Base-by-base conservation (phyloP, 2,797 vertebrate genomes). In the Tachyglossus aculeatus region DNA sequence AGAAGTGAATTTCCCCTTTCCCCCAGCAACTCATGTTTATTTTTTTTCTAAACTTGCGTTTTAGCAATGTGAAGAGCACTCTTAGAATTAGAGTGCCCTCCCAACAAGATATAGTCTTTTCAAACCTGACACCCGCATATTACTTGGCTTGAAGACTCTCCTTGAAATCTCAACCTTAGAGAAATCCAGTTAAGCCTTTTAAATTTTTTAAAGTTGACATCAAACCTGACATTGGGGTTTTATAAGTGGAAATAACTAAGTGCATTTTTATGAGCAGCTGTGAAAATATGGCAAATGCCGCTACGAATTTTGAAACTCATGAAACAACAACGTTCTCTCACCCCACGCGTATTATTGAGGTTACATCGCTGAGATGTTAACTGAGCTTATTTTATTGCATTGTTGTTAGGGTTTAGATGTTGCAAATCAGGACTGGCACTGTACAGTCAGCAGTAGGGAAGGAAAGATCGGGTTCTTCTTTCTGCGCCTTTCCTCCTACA, bases 181-280 rank as follows among this genome's bases (percentile, higher is more conserved):
- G 14, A 33, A n/a, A n/a, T 12, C 27, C 4, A 24, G 7, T 16
- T n/a, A 5, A 47, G 18, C 43, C 57, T 24, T 21, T 22, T 43
- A 16, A 19, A 51, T 33, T 50, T 15, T 33, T 22, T n/a, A 14
- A 50, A 33, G 27, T 38, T 27, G 34, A 37, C 18, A 19, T n/a
- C 19, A 56, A 56, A 56, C 56, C 74, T 56, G 11, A 21, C 9
- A 9, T 27, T 36, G 24, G 15, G 41, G 37, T 53, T n/a, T 43
- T 62, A 5, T 21, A 43, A 62, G 19, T 39, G 29, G 47, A 37
- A 71, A 74, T 39, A 40, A 57, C 31, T 31, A 48, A 12, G 1
- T 64, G 48, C 57, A 22, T 68, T 65, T 73, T 29, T 27, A 51
- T 65, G 32, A 50, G 34, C 67, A 78, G 43, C 12, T 75, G 47